Base-by-base conservation (phyloP, 2,797 vertebrate genomes). In the Microctenopoma steveboyesi region DNA sequence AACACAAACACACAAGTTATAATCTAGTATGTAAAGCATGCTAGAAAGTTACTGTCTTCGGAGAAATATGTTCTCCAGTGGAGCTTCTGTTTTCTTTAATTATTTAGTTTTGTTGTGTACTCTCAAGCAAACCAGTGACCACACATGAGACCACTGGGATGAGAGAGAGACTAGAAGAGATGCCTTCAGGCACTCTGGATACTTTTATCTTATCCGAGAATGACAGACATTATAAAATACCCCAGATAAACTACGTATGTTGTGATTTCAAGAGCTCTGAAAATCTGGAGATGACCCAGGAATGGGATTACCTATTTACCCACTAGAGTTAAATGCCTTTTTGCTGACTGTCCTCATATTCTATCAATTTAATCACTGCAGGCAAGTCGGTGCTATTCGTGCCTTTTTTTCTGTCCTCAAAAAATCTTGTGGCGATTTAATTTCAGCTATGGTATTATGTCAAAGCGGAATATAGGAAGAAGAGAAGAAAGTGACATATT, bases 401-500 rank as follows among this genome's bases (percentile, higher is more conserved):
- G 39, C 50, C 37, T 64, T 68, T 25, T 30, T 56, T 53, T 54
- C 40, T 25, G 60, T 70, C 69, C 78, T 66, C 27, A 66, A 43
- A 39, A 70, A 79, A 5, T 7, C 12, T 33, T 30, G 12, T 35
- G 45, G 56, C 33, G 2, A 45, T 82, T 73, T 72, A 58, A 76
- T 71, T 79, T 63, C 15, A 7, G 60, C 46, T 67, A 80, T 74
- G 42, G 68, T 54, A 74, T 72, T 48, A 61, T 68, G 72, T 71
- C 61, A 67, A 61, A 71, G 35, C 28, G 61, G 64, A 57, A n/a
- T 67, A 72, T 60, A 25, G 64, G 54, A 65, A 40, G 46, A 65
- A 33, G 39, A 35, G 62, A 77, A 56, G 74, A 82, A 86, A 53
- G 58, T 74, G 82, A 82, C 84, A 88, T 78, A 74, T 82, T 80